Evolutionary conservation across 2,797 vertebrate genomes (phyloP).

Genomic region (Agapornis canus): DNA sequence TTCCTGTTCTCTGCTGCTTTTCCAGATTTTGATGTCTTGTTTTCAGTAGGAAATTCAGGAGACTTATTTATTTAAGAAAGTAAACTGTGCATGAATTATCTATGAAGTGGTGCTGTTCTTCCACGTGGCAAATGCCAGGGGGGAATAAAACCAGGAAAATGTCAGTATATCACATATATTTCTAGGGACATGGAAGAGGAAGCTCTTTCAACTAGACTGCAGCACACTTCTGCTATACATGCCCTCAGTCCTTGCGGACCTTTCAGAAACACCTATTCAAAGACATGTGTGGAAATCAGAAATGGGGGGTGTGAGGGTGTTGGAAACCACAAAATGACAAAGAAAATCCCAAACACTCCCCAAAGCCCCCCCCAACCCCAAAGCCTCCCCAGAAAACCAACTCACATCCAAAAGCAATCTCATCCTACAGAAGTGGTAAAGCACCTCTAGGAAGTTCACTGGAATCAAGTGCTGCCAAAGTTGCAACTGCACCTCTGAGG

Average conservation of each 20-base stretch:
- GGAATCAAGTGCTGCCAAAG: background rate
- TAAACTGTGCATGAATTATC: background rate
- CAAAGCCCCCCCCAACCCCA: background rate
- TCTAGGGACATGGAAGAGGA: background rate
- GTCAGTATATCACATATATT: background rate
- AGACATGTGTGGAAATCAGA: fast-evolving
- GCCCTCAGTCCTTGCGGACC: fast-evolving
- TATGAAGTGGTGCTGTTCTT: background rate
- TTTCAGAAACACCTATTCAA: background rate
- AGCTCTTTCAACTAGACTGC: background rate
- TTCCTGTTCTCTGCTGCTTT: background rate
- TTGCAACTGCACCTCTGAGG: background rate
- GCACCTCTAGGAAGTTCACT: background rate
- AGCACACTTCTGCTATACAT: background rate
- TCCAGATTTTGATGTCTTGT: background rate
- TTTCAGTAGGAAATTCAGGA: background rate
- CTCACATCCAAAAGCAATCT: background rate
- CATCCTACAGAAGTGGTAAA: background rate
- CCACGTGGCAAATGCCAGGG: background rate
- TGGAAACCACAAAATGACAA: fast-evolving
- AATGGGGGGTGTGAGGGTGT: too few species aligned
- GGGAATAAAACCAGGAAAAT: background rate
- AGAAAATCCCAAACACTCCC: fast-evolving
- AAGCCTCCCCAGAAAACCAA: background rate
- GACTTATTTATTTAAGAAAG: background rate